Evolutionary conservation across 2,888 invertebrate species (phyloP), one percentile per base, ranked within the genome.

Genomic region (Aspidiotus destructor): DNA sequence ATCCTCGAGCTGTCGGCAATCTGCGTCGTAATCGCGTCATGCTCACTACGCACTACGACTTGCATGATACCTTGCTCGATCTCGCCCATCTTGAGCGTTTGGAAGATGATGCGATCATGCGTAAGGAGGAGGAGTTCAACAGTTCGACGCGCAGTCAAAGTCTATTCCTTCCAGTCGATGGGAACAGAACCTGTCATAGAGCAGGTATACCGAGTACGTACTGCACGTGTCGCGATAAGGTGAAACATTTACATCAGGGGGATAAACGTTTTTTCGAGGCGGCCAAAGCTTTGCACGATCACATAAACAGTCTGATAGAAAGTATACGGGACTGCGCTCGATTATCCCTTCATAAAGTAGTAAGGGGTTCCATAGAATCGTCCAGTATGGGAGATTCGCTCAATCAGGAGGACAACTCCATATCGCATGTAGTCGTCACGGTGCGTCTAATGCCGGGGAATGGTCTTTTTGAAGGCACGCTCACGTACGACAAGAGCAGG

Each of bases 161-260:
- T 76, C 81, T 92, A 61, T 92, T 95, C 76, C 77, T 85, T 40
- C 83, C 85, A 0, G 82, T 95, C 70, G 86, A 89, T 0, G 77
- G 76, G 53, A 81, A 83, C 68, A 80, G 95, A 58, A 89, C 87
- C 0, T 96, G 95, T 75, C 80, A 82, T 62, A 79, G 81, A 70
- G 93, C 94, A 0, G 85, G 81, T 1, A 90, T 96, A 70, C 84
- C 86, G 0, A 84, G 86, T 41, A 89, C 92, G 76, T 95, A 89
- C 88, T 95, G 95, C 77, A 88, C 91, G 28, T 95, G 95, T 73
- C 87, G 90, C 74, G 82, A 82, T 70, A 84, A 84, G 65, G 78
- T 78, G 9, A 6, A 0, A 62, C 81, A 83, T 72, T 75, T 89
- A 16, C 75, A 81, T 0, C 77, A 78, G 0, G 80, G 81, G 42